Conservation (phyloP, 2,113 vertebrate species). For the Colinus virginianus region DNA sequence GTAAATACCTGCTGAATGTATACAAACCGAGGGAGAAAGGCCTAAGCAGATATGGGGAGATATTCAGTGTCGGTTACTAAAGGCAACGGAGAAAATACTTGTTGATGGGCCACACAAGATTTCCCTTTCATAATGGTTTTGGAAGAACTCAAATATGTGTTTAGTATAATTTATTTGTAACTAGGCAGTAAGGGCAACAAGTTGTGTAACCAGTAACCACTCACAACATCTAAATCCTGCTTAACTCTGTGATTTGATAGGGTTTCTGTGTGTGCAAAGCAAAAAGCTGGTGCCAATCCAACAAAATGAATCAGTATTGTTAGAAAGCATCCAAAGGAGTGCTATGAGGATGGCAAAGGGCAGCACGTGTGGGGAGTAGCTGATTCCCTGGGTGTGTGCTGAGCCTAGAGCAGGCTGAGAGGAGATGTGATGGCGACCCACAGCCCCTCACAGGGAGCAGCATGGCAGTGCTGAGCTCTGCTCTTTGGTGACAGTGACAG, state of each 20-base stretch:
- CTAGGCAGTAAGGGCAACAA: neutral
- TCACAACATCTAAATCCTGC: neutral
- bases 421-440: too few species aligned
- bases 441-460: too few species aligned
- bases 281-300: neutral
- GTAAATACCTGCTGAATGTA: neutral
- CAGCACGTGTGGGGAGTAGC: too few species aligned
- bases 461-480: too few species aligned
- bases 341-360: too few species aligned
- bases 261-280: neutral
- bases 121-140: neutral
- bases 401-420: too few species aligned
- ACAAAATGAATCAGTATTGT: neutral
- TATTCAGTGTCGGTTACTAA: neutral
- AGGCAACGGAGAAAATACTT: neutral
- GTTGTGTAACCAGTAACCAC: too few species aligned
- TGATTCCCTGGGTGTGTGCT: too few species aligned
- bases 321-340: too few species aligned
- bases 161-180: neutral
- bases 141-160: neutral
- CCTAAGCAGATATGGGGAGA: fast-evolving
- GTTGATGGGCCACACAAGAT: neutral
- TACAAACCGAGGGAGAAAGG: fast-evolving
- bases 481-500: too few species aligned
- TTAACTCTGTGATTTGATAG: neutral